These are phyloP conservation scores for Abscondita cerata DNA, from an alignment of 2,888 invertebrate species.

Conservation along the genomic window DNA sequence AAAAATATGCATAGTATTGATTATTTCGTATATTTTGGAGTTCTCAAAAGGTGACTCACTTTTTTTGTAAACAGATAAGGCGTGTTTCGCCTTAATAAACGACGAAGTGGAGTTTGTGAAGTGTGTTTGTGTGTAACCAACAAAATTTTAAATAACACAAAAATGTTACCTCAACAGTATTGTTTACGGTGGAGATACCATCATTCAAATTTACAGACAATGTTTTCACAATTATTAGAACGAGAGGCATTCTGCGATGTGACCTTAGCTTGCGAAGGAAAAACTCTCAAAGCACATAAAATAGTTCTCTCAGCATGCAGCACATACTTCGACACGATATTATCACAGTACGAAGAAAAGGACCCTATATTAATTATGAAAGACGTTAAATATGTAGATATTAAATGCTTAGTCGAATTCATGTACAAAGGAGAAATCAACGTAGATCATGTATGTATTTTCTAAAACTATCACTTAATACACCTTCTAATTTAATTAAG, in stretches of 20 bases:
- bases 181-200: slow-evolving; percentile 93
- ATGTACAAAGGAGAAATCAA: slow-evolving; percentile 97
- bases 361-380: slow-evolving; percentile 87
- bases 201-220: slow-evolving; percentile 87
- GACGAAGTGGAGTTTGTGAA: slow-evolving; percentile 28
- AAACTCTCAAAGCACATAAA: slow-evolving; percentile 79
- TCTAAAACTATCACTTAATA: background rate
- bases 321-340: slow-evolving; percentile 87
- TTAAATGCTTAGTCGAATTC: slow-evolving; percentile 89
- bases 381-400: slow-evolving; percentile 89
- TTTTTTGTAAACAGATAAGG: slow-evolving; percentile 41
- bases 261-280: slow-evolving; percentile 86
- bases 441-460: slow-evolving; percentile 87
- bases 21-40: slow-evolving; percentile 56
- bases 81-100: slow-evolving; percentile 30
- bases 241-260: slow-evolving; percentile 90
- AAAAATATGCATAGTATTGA: slow-evolving; percentile 51
- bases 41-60: slow-evolving; percentile 52
- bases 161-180: slow-evolving; percentile 87
- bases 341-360: slow-evolving; percentile 81
- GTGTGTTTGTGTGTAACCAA: slow-evolving; percentile 29
- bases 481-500: too few species aligned
- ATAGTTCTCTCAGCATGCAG: slow-evolving; percentile 92
- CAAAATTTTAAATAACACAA: slow-evolving; percentile 43
- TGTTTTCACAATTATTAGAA: slow-evolving; percentile 87